Conservation (phyloP, 2,113 vertebrate genomes). For the Hippocampus zosterae region DNA sequence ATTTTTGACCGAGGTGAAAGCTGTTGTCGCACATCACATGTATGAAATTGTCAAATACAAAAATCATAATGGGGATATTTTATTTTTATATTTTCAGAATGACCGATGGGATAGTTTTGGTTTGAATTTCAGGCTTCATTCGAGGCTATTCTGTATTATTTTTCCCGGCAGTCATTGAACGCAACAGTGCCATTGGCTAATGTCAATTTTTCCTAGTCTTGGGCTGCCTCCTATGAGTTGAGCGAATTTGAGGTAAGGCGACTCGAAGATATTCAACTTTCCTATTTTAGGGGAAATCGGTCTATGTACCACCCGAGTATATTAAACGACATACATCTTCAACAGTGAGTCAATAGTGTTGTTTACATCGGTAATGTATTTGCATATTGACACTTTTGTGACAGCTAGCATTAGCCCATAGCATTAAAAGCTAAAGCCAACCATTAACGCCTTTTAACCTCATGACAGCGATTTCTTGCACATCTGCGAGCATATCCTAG, state of each 20-base stretch:
- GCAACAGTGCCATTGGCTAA: slow-evolving; percentile 24
- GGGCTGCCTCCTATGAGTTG: slow-evolving; percentile 49
- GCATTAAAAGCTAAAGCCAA: not conserved
- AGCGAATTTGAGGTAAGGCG: slow-evolving; percentile 42
- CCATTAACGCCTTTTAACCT: not conserved
- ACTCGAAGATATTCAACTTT: not conserved
- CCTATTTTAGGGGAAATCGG: not conserved
- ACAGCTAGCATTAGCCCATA: not conserved
- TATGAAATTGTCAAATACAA: too few relatives aligned
- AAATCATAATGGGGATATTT: too few relatives aligned
- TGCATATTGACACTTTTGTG: slow-evolving; percentile 22
- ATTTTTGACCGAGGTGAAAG: too few relatives aligned
- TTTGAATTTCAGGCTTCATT: too few relatives aligned
- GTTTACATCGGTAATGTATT: slow-evolving; percentile 1
- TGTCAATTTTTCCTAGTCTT: slow-evolving; percentile 22
- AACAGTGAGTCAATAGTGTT: not conserved
- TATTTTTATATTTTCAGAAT: too few relatives aligned
- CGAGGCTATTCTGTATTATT: not conserved
- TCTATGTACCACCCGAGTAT: not conserved
- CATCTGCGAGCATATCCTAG: not conserved
- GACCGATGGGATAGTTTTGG: too few relatives aligned
- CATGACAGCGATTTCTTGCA: not conserved
- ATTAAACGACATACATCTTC: not conserved
- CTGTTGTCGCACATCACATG: too few relatives aligned
- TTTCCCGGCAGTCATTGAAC: slow-evolving; percentile 1